Evolutionary conservation across 2,113 vertebrate species (phyloP).

Genomic region (Girardinichthys multiradiatus): DNA sequence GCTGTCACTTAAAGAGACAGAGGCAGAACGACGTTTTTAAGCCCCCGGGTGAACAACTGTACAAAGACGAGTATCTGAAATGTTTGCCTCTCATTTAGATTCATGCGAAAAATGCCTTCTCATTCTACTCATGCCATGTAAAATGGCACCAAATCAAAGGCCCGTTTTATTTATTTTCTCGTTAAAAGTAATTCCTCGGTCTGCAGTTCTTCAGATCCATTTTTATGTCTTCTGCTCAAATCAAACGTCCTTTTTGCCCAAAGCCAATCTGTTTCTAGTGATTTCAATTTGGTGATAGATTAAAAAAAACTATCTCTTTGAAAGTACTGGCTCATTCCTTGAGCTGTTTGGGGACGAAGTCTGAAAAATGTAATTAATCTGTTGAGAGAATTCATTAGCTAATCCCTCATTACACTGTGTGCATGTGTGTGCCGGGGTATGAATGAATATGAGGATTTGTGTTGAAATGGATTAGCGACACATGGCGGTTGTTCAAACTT

Average conservation of each 20-base stretch:
- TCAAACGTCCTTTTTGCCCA: conserved; percentile 57
- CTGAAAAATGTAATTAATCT: conserved; percentile 73
- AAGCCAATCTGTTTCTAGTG: conserved; percentile 57
- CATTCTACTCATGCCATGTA: conserved; percentile 53
- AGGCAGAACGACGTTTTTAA: conserved; percentile 56
- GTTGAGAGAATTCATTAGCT: conserved; percentile 75
- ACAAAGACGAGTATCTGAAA: conserved; percentile 61
- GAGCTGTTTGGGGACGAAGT: conserved; percentile 57
- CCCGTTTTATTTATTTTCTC: conserved; percentile 59
- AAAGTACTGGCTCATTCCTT: conserved; percentile 65
- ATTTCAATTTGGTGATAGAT: conserved; percentile 71
- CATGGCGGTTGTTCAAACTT: conserved; percentile 11
- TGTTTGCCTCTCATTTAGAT: conserved; percentile 56
- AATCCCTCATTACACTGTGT: conserved; percentile 67
- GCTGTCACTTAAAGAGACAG: conserved; percentile 65
- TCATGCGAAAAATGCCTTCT: conserved; percentile 38
- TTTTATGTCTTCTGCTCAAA: conserved; percentile 63
- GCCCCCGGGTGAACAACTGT: conserved; percentile 50
- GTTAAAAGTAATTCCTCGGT: conserved; percentile 53
- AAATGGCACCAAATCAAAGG: conserved; percentile 65
- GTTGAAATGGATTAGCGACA: conserved; percentile 34
- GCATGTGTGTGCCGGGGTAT: conserved; percentile 17
- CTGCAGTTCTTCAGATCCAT: conserved; percentile 53
- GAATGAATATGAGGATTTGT: conserved; percentile 41
- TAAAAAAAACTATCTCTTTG: conserved; percentile 47